Percentiles rank a stretch among this genome's conserved stretches.
These are phyloP conservation scores for Colaptes auratus DNA, from an alignment of 2,113 vertebrate species.

Conservation along the genomic window DNA sequence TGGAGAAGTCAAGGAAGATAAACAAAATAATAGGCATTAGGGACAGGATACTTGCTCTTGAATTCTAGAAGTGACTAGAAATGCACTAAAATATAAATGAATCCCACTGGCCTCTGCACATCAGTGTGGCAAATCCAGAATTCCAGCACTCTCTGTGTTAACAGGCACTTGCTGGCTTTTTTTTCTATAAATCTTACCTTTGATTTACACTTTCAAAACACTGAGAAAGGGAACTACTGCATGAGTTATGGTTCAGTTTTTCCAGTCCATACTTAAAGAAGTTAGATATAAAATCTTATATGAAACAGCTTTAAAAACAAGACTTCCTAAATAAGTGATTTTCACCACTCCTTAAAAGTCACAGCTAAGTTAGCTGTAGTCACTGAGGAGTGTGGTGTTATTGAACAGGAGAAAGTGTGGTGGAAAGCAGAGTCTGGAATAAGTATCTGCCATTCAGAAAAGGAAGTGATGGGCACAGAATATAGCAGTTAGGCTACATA, in stretches of 20 bases:
- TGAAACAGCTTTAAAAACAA: conserved; percentile 58
- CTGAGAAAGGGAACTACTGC: background rate
- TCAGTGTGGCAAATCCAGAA: conserved; percentile 45
- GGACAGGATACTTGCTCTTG: conserved; percentile 11
- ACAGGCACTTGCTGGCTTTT: conserved; percentile 21
- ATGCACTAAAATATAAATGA: conserved; percentile 32
- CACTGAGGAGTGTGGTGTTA: background rate
- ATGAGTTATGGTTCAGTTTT: conserved; percentile 42
- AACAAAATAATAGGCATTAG: conserved; percentile 45
- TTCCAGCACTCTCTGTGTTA: conserved; percentile 35
- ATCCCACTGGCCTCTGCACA: conserved; percentile 6
- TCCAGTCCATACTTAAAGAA: conserved; percentile 5
- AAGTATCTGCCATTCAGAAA: background rate
- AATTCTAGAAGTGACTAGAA: conserved; percentile 17
- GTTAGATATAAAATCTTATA: conserved; percentile 37
- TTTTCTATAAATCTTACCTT: conserved; percentile 29
- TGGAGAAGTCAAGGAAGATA: conserved; percentile 48
- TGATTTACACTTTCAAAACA: conserved; percentile 65
- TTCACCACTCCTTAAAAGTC: background rate
- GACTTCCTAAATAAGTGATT: conserved; percentile 1
- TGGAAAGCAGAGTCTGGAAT: background rate
- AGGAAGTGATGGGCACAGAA: background rate
- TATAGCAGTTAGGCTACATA: background rate
- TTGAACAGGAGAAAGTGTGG: background rate
- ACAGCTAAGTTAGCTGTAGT: background rate